Evolutionary conservation across 1,140 invertebrate species (phyloP).

Genomic region (Ridgeia piscesae): DNA sequence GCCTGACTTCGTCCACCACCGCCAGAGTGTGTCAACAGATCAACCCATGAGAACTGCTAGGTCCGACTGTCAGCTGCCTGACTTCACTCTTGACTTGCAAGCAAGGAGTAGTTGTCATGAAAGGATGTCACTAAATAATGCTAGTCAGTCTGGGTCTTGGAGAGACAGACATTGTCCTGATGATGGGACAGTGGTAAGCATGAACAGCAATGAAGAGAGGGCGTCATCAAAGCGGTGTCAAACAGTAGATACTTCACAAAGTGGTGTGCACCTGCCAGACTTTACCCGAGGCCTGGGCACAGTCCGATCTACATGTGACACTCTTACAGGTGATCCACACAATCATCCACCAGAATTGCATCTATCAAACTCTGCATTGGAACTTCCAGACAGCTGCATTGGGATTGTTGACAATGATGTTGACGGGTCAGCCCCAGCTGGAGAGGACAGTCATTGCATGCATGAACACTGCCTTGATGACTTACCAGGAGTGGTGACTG

Average conservation of each 20-base stretch:
- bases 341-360: neutral
- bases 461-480: neutral
- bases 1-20: constrained; percentile 52
- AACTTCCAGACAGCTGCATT: neutral
- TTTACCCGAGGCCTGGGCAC: neutral
- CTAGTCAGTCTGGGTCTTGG: neutral
- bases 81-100: constrained; percentile 34
- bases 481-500: neutral
- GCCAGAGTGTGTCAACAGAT: constrained; percentile 31
- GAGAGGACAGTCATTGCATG: neutral
- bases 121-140: neutral
- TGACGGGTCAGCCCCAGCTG: neutral
- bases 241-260: neutral
- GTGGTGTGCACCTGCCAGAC: neutral
- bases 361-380: neutral
- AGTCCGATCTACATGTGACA: neutral
- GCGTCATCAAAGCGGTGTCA: neutral
- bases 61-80: constrained; percentile 34
- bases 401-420: neutral
- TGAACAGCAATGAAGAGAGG: neutral
- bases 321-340: neutral
- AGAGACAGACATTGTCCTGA: neutral
- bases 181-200: neutral
- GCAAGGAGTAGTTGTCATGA: neutral
- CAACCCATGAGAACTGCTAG: neutral